Percentiles rank a stretch among this genome's conserved stretches.
Conservation (phyloP, 2,113 vertebrate genomes). For the Myrmophylax atrothorax region DNA sequence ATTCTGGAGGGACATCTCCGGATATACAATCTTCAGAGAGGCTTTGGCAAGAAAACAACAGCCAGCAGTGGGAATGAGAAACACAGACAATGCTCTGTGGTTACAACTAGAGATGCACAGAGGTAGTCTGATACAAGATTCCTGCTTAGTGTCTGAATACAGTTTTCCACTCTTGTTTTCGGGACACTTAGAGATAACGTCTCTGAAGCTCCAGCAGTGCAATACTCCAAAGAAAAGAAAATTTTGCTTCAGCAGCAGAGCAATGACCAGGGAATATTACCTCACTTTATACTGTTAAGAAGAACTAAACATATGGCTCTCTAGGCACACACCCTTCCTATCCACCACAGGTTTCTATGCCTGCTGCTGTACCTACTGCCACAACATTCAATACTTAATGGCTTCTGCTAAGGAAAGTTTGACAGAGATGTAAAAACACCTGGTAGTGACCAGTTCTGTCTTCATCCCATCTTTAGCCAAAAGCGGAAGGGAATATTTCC, state of each 20-base stretch:
- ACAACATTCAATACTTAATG: not conserved
- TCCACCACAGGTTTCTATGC: not conserved
- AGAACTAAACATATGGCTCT: not conserved
- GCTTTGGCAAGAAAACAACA: slow-evolving; percentile 14
- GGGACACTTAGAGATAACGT: not conserved
- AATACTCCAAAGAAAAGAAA: not conserved
- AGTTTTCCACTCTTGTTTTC: not conserved
- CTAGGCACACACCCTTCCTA: not conserved
- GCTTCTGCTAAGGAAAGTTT: not conserved
- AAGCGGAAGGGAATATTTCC: not conserved
- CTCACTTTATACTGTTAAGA: not conserved
- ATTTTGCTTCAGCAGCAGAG: not conserved
- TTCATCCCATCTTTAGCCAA: not conserved
- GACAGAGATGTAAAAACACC: not conserved
- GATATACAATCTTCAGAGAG: not conserved
- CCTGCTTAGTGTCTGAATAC: not conserved
- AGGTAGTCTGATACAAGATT: not conserved
- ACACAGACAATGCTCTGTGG: not conserved
- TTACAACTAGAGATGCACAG: not conserved
- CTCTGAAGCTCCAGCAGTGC: not conserved
- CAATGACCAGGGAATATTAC: not conserved
- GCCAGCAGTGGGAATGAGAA: not conserved
- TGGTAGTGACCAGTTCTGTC: not conserved
- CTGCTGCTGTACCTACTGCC: too few species aligned
- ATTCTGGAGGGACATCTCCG: not conserved